Base-by-base conservation (phyloP, 2,888 invertebrate species). In the Ophioninae sp. region DNA sequence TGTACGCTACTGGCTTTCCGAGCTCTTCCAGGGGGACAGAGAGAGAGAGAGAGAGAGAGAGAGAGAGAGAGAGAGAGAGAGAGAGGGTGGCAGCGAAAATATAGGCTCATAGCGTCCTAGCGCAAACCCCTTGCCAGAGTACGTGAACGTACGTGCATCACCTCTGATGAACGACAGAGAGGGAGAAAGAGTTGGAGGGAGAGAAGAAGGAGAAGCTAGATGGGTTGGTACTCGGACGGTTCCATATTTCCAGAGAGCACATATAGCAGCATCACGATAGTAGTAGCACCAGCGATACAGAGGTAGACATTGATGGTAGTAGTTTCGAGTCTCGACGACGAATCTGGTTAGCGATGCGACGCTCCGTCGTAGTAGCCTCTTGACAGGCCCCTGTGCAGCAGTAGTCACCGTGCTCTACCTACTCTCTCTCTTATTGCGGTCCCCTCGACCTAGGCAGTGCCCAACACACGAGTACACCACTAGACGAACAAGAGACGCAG, bases 321-420 rank as follows among this genome's bases (percentile, higher is more conserved):
- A 79, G 82, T 76, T 67, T 75, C 78, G 85, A 84, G 82, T 81
- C 81, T 82, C 81, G 85, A 78, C 79, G 78, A 79, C 63, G 79
- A 83, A 84, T 72, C 75, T 79, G 81, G 81, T 84, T 84, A 84
- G 79, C 73, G 79, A 69, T 68, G 61, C 83, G 74, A 77, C 73
- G 69, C 74, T 56, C 68, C 73, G 69, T 74, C 68, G 79, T 63
- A 72, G 68, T 56, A 71, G 77, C 78, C 85, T 74, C 84, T 78
- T 79, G 80, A 82, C 82, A 82, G 30, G 65, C 58, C 74, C 69
- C 79, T 77, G 80, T 68, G 79, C 77, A 58, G 79, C 77, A 58
- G 73, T 84, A 84, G 81, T 84, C 81, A 72, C 75, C 78, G 41
- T 58, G 51, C 77, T 61, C 73, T 74, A 69, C 71, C 71, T 63